Evolutionary conservation across 2,797 vertebrate genomes (phyloP).

Genomic region (Phrynocephalus guinanensis): DNA sequence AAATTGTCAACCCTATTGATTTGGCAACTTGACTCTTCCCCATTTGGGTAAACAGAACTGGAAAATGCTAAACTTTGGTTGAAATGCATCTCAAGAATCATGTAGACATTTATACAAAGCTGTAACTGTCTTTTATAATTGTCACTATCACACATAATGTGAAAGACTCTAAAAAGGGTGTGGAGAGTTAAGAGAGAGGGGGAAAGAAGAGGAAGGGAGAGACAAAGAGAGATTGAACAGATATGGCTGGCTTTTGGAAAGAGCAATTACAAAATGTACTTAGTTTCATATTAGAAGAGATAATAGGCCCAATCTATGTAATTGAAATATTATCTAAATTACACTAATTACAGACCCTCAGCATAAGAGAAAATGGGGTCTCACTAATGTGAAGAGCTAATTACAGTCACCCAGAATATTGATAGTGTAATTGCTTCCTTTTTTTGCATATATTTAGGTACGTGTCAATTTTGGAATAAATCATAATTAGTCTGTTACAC

Average conservation of each 20-base stretch:
- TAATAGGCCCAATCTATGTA: slow-evolving; percentile 65
- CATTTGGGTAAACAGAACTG: neutral
- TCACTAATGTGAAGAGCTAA: slow-evolving; percentile 75
- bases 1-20: neutral
- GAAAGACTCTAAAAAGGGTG: neutral
- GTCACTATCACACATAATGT: neutral
- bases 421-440: slow-evolving; percentile 66
- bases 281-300: slow-evolving; percentile 54
- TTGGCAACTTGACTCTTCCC: neutral
- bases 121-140: neutral
- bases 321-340: slow-evolving; percentile 78
- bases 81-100: neutral
- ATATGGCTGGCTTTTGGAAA: slow-evolving; percentile 36
- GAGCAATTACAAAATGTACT: slow-evolving; percentile 48
- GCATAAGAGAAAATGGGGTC: slow-evolving; percentile 61
- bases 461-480: slow-evolving; percentile 69
- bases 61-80: neutral
- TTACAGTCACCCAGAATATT: slow-evolving; percentile 72
- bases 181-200: neutral
- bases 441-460: slow-evolving; percentile 64
- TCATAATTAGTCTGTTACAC: slow-evolving; percentile 53
- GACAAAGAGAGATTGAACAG: slow-evolving; percentile 19
- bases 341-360: slow-evolving; percentile 72
- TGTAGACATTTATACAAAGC: neutral
- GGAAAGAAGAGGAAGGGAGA: neutral